These are phyloP conservation scores for Paratrypauchen microcephalus DNA, from an alignment of 2,797 vertebrate genomes.

Conservation along the genomic window DNA sequence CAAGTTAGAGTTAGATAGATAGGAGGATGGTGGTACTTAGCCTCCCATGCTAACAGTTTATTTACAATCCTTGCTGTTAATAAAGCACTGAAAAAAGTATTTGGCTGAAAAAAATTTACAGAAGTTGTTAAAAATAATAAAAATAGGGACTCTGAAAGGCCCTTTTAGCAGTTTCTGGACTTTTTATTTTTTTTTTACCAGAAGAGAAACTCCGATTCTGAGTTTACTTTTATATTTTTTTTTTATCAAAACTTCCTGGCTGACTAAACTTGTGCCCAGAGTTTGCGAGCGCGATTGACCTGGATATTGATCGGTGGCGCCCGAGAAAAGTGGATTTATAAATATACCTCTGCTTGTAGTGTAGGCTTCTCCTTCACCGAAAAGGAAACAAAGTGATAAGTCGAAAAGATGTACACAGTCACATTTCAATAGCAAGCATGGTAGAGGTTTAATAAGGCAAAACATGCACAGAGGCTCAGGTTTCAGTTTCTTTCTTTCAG, in stretches of 20 bases:
- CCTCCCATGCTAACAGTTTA: conserved; percentile 58
- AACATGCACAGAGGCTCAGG: no score
- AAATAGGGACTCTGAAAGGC: conserved; percentile 43
- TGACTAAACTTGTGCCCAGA: conserved; percentile 38
- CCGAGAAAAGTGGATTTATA: conserved; percentile 35
- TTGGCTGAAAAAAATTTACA: conserved; percentile 74
- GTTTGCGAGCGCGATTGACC: conserved; percentile 44
- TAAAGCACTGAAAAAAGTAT: conserved; percentile 82
- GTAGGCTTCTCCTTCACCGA: conserved; percentile 38
- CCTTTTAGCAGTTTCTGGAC: conserved; percentile 37
- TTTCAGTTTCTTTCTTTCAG: no score
- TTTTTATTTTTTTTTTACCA: conserved; percentile 34
- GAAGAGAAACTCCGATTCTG: conserved; percentile 16
- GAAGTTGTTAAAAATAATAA: conserved; percentile 45
- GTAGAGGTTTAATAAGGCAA: background rate
- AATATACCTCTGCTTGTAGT: conserved; percentile 52
- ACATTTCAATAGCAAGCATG: background rate
- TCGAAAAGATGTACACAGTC: conserved; percentile 12
- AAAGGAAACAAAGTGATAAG: conserved; percentile 21
- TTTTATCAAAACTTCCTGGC: conserved; percentile 41
- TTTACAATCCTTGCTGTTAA: conserved; percentile 81
- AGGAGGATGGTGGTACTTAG: conserved; percentile 44
- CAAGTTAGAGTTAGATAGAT: conserved; percentile 38
- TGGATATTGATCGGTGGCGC: conserved; percentile 33
- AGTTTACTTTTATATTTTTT: conserved; percentile 20